A percentile compares a stretch with the other conserved stretches of the same genome.
Conservation (phyloP, 2,888 invertebrate genomes). For the Prenolepis imparis region DNA sequence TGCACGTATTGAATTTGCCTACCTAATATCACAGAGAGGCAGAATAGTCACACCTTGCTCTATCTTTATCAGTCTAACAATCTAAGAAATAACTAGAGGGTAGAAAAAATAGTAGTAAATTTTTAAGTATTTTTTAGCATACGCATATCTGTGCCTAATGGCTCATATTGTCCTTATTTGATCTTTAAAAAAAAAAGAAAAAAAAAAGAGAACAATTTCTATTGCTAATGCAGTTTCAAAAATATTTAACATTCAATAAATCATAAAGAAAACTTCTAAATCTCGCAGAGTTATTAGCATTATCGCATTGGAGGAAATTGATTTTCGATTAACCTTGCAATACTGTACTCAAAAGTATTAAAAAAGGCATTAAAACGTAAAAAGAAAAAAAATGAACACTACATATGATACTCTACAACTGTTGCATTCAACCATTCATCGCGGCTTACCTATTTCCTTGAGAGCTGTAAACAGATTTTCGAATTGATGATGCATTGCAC, state of each 20-base stretch:
- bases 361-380: constrained; percentile 62
- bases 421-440: constrained; percentile 83
- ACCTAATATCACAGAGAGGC: too few relatives aligned
- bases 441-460: constrained; percentile 86
- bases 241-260: not conserved
- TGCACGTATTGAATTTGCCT: too few relatives aligned
- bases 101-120: too few relatives aligned
- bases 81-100: too few relatives aligned
- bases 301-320: not conserved
- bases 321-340: constrained; percentile 69
- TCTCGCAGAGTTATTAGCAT: not conserved
- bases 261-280: not conserved
- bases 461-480: constrained; percentile 85
- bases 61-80: too few relatives aligned
- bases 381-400: constrained; percentile 70
- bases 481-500: constrained; percentile 80
- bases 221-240: not conserved
- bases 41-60: too few relatives aligned
- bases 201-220: not conserved
- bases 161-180: not conserved
- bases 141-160: not conserved
- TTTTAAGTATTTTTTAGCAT: not conserved
- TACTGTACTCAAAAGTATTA: constrained; percentile 44
- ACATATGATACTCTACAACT: constrained; percentile 79
- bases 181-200: not conserved